Percentiles rank a stretch among this genome's conserved stretches.
Evolutionary conservation across 2,888 invertebrate species (phyloP).

Genomic region (Polymixis flavicincta): DNA sequence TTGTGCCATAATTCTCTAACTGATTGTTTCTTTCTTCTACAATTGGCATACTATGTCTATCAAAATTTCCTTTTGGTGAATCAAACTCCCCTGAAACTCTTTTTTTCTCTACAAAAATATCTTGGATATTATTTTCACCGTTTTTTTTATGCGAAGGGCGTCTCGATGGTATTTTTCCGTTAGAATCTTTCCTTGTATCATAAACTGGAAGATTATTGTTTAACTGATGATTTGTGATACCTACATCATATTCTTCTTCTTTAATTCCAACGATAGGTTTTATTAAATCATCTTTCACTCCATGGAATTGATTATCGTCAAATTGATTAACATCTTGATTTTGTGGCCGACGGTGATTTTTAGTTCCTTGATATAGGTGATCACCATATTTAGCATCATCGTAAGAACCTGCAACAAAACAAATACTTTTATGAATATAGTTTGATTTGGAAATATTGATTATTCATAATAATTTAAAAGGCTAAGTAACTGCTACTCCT

Average conservation of each 20-base stretch:
- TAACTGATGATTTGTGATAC: not conserved
- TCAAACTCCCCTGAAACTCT: conserved; percentile 7
- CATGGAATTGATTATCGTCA: not conserved
- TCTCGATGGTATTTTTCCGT: not conserved
- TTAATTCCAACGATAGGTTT: conserved; percentile 49
- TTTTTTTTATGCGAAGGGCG: not conserved
- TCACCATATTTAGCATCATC: conserved; percentile 83
- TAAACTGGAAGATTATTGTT: not conserved
- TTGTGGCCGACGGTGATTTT: conserved; percentile 33
- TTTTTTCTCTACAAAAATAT: conserved; percentile 7
- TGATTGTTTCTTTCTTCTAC: not conserved
- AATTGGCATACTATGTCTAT: conserved; percentile 5
- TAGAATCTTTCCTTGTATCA: not conserved
- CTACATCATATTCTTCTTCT: conserved; percentile 20
- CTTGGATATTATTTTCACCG: not conserved
- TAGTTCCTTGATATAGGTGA: conserved; percentile 72
- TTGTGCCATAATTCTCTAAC: not conserved
- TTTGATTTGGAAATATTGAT: not conserved
- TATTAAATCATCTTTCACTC: not conserved
- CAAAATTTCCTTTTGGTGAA: conserved; percentile 2
- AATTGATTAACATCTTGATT: conserved; percentile 6
- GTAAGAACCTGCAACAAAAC: conserved; percentile 77
- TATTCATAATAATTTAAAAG: not conserved
- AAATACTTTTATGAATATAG: not conserved
- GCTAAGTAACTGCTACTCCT: not conserved